Percentiles rank a stretch among this genome's conserved stretches.
phyloP scores from a whole-genome alignment of 2,797 vertebrate genomes.

The Odontamblyopus rebecca region DNA sequence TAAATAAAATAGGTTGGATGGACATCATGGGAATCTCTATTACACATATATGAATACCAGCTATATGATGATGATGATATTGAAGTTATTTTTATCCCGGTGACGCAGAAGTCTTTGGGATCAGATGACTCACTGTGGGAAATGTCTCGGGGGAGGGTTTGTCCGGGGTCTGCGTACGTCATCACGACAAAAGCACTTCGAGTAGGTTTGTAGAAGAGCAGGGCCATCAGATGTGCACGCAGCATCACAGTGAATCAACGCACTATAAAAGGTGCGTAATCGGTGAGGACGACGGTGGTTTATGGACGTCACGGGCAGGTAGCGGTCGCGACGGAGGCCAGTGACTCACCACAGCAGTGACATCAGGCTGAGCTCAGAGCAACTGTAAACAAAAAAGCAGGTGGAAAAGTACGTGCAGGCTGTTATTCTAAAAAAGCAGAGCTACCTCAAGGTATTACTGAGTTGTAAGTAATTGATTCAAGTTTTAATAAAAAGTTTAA shows the following conservation, averaged over 20 bases:
- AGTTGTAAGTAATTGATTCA: no score
- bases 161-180: slow-evolving; percentile 31
- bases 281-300: slow-evolving; percentile 29
- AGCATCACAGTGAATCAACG: slow-evolving; percentile 58
- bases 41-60: slow-evolving; percentile 5
- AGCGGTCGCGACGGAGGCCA: slow-evolving; percentile 40
- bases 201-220: slow-evolving; percentile 9
- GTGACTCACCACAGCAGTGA: slow-evolving; percentile 58
- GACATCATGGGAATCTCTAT: background rate
- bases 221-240: slow-evolving; percentile 10
- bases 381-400: background rate
- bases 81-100: slow-evolving; percentile 45
- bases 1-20: no score
- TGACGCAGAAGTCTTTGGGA: slow-evolving; percentile 43
- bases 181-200: slow-evolving; percentile 27
- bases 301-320: slow-evolving; percentile 55
- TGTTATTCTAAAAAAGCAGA: background rate
- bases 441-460: background rate
- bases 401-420: background rate
- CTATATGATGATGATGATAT: slow-evolving; percentile 5
- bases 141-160: slow-evolving; percentile 35
- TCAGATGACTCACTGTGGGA: slow-evolving; percentile 50
- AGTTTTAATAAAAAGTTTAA: no score
- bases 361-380: slow-evolving; percentile 2
- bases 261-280: slow-evolving; percentile 15